These are phyloP conservation scores for Apteryx owenii DNA, from an alignment of 2,113 vertebrate genomes.

Conservation along the genomic window DNA sequence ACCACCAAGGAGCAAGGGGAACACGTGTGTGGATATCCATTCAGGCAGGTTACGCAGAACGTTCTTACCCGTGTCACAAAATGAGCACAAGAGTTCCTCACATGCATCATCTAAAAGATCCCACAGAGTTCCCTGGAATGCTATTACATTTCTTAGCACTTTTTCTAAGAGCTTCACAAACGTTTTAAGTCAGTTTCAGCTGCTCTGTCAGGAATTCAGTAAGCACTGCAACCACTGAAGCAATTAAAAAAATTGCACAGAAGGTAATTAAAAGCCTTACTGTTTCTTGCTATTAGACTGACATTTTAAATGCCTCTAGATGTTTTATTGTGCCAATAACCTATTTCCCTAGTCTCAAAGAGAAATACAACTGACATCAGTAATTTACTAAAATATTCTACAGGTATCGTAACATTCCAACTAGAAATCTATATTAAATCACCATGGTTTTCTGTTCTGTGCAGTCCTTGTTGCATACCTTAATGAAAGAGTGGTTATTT, in stretches of 20 bases:
- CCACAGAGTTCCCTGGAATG: neutral
- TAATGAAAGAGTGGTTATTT: slow-evolving; percentile 65
- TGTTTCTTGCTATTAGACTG: slow-evolving; percentile 96
- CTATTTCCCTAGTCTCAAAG: slow-evolving; percentile 88
- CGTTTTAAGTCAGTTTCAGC: slow-evolving; percentile 81
- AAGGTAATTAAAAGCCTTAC: slow-evolving; percentile 99
- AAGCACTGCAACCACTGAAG: slow-evolving; percentile 80
- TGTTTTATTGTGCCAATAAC: slow-evolving; percentile 95
- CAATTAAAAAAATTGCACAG: slow-evolving; percentile 95
- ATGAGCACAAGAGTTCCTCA: neutral
- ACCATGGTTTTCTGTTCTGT: slow-evolving; percentile 52
- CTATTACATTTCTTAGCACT: slow-evolving; percentile 38
- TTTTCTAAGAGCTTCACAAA: slow-evolving; percentile 57
- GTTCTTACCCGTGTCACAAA: neutral
- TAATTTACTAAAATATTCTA: slow-evolving; percentile 94
- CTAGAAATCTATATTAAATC: slow-evolving; percentile 85
- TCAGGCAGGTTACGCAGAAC: neutral
- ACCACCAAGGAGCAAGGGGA: neutral
- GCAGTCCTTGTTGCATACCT: neutral
- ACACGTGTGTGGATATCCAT: accelerated
- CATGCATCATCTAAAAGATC: neutral
- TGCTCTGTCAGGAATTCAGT: slow-evolving; percentile 83
- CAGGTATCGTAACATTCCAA: slow-evolving; percentile 81
- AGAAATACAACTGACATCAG: slow-evolving; percentile 91
- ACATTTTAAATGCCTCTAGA: slow-evolving; percentile 94